These are phyloP conservation scores for Rhabdornis inornatus DNA, from an alignment of 2,113 vertebrate genomes.

Conservation along the genomic window DNA sequence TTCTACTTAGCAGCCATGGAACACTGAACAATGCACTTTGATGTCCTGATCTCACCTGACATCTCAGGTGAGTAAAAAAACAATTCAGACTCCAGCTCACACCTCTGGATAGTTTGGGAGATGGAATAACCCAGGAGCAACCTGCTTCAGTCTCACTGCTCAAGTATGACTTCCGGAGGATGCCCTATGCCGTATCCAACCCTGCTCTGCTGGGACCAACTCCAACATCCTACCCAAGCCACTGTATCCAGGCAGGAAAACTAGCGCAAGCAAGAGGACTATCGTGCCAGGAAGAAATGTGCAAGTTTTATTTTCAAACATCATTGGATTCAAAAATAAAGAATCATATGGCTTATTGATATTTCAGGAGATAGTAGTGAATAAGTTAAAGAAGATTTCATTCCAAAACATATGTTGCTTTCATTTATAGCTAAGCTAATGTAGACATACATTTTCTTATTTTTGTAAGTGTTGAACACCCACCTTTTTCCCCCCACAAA, in stretches of 20 bases:
- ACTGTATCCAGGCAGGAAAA: neutral
- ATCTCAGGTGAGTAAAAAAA: neutral
- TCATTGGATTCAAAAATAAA: slow-evolving; percentile 37
- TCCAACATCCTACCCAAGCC: neutral
- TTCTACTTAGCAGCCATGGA: neutral
- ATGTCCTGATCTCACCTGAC: neutral
- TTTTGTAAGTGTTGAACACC: slow-evolving; percentile 56
- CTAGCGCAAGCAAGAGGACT: neutral
- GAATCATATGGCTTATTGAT: slow-evolving; percentile 53
- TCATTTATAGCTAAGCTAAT: slow-evolving; percentile 71
- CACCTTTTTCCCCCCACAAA: slow-evolving; percentile 13
- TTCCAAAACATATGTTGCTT: slow-evolving; percentile 62
- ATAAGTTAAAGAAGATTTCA: slow-evolving; percentile 77
- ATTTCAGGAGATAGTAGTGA: slow-evolving; percentile 60
- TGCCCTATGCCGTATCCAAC: accelerated
- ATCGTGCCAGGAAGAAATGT: neutral
- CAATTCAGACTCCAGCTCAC: neutral
- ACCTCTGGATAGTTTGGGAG: neutral
- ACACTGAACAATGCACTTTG: neutral
- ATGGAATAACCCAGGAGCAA: neutral
- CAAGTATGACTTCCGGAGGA: neutral
- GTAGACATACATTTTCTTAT: slow-evolving; percentile 64
- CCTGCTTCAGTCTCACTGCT: neutral
- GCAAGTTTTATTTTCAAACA: slow-evolving; percentile 58
- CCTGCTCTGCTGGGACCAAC: neutral